phyloP scores from a whole-genome alignment of 2,888 invertebrate genomes.

The Heliconius ismenius region DNA sequence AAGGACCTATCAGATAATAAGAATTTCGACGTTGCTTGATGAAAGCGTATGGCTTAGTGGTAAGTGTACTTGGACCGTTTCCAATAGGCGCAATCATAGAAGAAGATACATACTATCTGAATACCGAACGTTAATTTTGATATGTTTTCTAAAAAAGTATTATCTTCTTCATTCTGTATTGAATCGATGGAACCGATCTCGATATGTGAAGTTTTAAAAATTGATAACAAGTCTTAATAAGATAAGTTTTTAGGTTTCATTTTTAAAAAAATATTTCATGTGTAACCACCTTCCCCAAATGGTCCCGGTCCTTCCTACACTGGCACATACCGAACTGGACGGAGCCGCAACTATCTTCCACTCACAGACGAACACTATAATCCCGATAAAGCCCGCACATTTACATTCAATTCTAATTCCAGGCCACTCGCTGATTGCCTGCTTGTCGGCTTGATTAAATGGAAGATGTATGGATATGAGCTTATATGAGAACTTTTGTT shows the following conservation, averaged over 20 bases:
- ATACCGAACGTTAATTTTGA: too few relatives aligned
- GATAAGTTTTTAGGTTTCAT: not conserved
- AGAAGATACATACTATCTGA: too few relatives aligned
- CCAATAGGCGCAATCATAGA: too few relatives aligned
- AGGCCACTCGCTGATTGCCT: slow-evolving; percentile 77
- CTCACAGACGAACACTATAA: slow-evolving; percentile 81
- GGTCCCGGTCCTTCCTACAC: slow-evolving; percentile 46
- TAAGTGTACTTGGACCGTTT: too few relatives aligned
- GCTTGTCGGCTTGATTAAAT: slow-evolving; percentile 76
- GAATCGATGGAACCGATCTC: not conserved
- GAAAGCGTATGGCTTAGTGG: too few relatives aligned
- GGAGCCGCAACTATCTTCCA: slow-evolving; percentile 76
- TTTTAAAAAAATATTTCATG: not conserved
- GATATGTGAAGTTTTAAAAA: not conserved
- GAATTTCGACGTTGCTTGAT: too few relatives aligned
- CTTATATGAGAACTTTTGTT: slow-evolving; percentile 21
- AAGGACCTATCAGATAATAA: too few relatives aligned
- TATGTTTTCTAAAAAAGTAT: too few relatives aligned
- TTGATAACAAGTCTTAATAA: not conserved
- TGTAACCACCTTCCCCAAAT: not conserved
- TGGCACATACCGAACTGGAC: slow-evolving; percentile 65
- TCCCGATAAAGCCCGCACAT: slow-evolving; percentile 84
- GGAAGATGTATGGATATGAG: slow-evolving; percentile 32
- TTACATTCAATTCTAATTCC: slow-evolving; percentile 83
- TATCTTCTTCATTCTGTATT: not conserved